Conservation (phyloP, 2,113 vertebrate species). For the Etheostoma spectabile region DNA sequence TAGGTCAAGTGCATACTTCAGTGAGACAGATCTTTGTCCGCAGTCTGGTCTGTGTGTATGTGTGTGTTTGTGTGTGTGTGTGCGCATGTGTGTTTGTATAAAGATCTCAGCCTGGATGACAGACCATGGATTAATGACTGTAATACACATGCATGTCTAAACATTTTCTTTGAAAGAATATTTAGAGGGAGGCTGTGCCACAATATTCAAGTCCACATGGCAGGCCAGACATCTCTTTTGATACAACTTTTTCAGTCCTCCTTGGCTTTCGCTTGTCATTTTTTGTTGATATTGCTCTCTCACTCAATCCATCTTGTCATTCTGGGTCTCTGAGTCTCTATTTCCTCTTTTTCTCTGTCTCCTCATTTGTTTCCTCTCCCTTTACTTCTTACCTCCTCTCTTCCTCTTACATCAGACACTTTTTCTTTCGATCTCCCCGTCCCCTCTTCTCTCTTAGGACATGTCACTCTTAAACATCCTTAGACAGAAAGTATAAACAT, state of each 20-base stretch:
- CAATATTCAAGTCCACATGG: slow-evolving; percentile 54
- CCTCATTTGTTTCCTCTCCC: background rate
- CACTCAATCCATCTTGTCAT: slow-evolving; percentile 22
- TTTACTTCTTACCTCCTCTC: background rate
- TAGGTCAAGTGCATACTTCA: slow-evolving; percentile 20
- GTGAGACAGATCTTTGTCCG: slow-evolving; percentile 19
- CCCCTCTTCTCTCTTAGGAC: slow-evolving; percentile 16
- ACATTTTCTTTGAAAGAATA: slow-evolving; percentile 73
- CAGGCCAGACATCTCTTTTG: slow-evolving; percentile 26
- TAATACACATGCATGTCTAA: slow-evolving; percentile 65
- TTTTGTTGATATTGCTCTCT: too few species aligned
- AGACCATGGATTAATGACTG: slow-evolving; percentile 58
- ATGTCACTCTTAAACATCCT: slow-evolving; percentile 68
- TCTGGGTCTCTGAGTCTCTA: slow-evolving; percentile 9
- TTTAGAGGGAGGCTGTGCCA: slow-evolving; percentile 58
- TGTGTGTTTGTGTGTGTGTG: background rate
- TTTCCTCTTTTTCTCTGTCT: slow-evolving; percentile 2
- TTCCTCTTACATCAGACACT: slow-evolving; percentile 8
- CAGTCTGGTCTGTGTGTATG: slow-evolving; percentile 32
- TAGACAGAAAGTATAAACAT: slow-evolving; percentile 68
- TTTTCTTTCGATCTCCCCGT: background rate
- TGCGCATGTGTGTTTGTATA: slow-evolving; percentile 20
- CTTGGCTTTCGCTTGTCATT: slow-evolving; percentile 8
- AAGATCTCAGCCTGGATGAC: slow-evolving; percentile 42
- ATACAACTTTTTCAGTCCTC: slow-evolving; percentile 11